Evolutionary conservation across 2,113 vertebrate species (phyloP), one percentile per base, ranked within the genome.

Genomic region (Eptesicus fuscus): DNA sequence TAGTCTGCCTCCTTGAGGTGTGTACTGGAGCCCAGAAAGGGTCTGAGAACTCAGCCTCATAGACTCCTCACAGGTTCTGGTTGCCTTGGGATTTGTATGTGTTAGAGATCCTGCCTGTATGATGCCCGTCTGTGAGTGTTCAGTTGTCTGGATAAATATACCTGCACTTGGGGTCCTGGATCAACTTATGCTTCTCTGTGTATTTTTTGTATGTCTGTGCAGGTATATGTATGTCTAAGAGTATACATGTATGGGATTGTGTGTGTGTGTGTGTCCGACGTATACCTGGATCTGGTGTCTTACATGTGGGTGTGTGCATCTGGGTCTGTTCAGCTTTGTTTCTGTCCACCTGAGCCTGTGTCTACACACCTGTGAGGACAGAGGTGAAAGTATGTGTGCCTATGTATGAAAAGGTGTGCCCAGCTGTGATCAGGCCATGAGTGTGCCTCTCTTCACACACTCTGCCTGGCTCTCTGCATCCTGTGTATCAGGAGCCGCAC

Each of bases 401-500:
- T 51, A 2, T 37, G 61, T 42, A 23, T 35, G 85, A 51, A 49
- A 67, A 86, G 89, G 92, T 76, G 47, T 80, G 83, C 83, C 93
- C 77, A 82, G 67, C 47, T 83, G 47, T 18, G 25, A n/a, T 28
- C 20, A 8, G 71, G 35, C 51, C 23, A 42, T 22, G 76, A 35
- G 70, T 17, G 47, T 90, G 93, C 35, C 16, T 25, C 6, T 51
- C 30, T 69, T 61, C 17, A 56, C 83, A 59, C 9, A 4, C 47
- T 63, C 61, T 18, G 53, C 83, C 71, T 61, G 67, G 47, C 42
- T 93, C 69, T 42, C 92, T 77, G 56, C 40, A 90, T 59, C 90
- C 91, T 22, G 70, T 37, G 28, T 83, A 96, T 67, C 76, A 93
- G 90, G 80, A 95, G 92, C 90, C 37, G 32, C 61, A 59, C 44